phyloP scores from a whole-genome alignment of 1,140 invertebrate genomes.

The Caerostris darwini region DNA sequence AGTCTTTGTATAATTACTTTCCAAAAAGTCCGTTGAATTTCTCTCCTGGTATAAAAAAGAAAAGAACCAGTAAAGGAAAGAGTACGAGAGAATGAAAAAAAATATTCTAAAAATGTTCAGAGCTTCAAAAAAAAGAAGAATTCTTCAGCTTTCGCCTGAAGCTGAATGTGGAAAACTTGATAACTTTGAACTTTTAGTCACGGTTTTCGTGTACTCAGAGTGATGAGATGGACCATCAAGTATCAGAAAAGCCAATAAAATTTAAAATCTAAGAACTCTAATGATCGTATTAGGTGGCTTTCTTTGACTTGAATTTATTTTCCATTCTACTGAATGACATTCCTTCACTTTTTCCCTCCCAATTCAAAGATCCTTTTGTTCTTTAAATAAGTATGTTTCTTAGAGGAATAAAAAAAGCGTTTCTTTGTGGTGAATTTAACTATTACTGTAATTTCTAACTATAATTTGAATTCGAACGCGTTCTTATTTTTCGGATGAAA shows the following conservation, averaged over 20 bases:
- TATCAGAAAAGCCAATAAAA: neutral
- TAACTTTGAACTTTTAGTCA: slow-evolving; percentile 9
- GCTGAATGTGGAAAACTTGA: slow-evolving; percentile 6
- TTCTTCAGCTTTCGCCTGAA: neutral
- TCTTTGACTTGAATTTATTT: neutral
- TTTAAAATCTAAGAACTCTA: slow-evolving; percentile 8
- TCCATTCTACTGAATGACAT: neutral
- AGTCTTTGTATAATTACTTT: neutral
- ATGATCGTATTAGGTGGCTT: neutral
- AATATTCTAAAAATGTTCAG: neutral
- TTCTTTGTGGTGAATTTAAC: too few species aligned
- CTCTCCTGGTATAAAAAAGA: neutral
- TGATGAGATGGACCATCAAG: neutral
- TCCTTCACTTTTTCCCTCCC: too few species aligned
- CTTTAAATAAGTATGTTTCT: too few species aligned
- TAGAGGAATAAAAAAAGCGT: too few species aligned
- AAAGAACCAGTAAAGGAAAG: too few species aligned
- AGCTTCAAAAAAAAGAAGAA: neutral
- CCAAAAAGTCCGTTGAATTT: neutral
- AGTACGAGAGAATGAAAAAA: neutral
- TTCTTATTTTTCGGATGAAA: too few species aligned
- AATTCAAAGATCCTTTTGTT: too few species aligned
- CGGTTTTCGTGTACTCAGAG: neutral
- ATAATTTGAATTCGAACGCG: too few species aligned
- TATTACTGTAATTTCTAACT: too few species aligned